Evolutionary conservation across 2,797 vertebrate species (phyloP), one percentile per base, ranked within the genome.

Genomic region (Ptychobarbus kaznakovi): DNA sequence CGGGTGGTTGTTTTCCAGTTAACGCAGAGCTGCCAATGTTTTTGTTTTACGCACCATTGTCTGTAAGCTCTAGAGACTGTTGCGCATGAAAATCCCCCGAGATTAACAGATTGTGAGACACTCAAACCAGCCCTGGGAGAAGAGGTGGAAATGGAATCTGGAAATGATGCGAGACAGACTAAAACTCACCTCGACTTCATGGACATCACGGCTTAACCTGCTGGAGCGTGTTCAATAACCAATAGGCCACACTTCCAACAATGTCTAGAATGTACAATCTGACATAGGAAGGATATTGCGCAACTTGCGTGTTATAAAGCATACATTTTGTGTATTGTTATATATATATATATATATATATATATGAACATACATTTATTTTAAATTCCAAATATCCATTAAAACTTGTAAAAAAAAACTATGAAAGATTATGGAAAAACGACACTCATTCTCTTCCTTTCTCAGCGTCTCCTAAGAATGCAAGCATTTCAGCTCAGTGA

Each of bases 61-160:
- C 38, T 56, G 63, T 70, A 42, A 78, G 0, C 75, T 84, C 66
- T 28, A 70, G 63, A 84, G 82, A 77, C 49, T 1, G 44, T 49
- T 25, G 38, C 16, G 51, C 40, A 53, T 20, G 38, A 46, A 84
- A 84, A 70, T 78, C 83, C 61, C 38, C 6, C 5, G 38, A 70
- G 75, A 78, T 78, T 84, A 84, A 5, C 65, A 70, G 83, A 51
- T 78, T 84, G 51, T 58, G n/a, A 78, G 66, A 56, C 35, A 70
- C 25, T 69, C 51, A 58, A 69, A 44, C 38, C 53, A n/a, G 38
- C 18, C 4, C 1, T 2, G 74, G 44, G 32, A 69, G 20, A 78
- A 46, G 49, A 79, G 25, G 49, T 0, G 8, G 74, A 78, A 61
- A 84, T 78, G 38, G 40, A 84, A 79, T 44, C 58, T 40, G 74